Conservation (phyloP, 2,888 invertebrate genomes). For the Phaonia tiefii region DNA sequence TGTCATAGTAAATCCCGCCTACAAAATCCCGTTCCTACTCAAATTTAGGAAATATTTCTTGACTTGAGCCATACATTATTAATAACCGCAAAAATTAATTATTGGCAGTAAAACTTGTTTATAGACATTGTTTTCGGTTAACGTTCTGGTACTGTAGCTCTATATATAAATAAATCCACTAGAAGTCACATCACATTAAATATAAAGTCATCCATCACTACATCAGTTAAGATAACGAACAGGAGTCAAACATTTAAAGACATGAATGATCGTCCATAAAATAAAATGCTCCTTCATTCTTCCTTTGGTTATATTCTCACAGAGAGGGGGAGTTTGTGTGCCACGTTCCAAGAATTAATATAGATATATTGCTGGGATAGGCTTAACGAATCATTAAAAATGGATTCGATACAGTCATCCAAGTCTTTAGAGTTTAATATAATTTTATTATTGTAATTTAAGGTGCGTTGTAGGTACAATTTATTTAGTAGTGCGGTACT, state of each 20-base stretch:
- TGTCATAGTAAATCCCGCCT: background rate
- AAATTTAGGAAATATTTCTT: background rate
- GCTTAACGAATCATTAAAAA: too few species aligned
- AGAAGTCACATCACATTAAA: background rate
- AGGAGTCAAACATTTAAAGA: conserved; percentile 34
- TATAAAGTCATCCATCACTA: conserved; percentile 28
- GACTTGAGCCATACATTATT: conserved; percentile 27
- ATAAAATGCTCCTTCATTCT: background rate
- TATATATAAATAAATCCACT: background rate
- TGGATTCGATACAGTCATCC: too few species aligned
- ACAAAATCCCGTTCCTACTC: background rate
- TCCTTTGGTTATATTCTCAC: background rate
- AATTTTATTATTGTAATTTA: too few species aligned
- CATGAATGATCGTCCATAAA: background rate
- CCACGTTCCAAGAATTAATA: conserved; percentile 44
- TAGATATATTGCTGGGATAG: too few species aligned
- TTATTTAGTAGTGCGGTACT: too few species aligned
- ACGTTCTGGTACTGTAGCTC: background rate
- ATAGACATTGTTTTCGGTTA: background rate
- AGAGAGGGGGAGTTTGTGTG: conserved; percentile 35
- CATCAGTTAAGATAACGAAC: conserved; percentile 27
- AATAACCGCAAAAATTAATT: conserved; percentile 26
- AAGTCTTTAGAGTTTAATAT: too few species aligned
- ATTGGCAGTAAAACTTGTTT: conserved; percentile 2
- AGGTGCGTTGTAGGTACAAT: too few species aligned